phyloP scores from a whole-genome alignment of 2,888 invertebrate genomes.

The Philhelius pedissequus region DNA sequence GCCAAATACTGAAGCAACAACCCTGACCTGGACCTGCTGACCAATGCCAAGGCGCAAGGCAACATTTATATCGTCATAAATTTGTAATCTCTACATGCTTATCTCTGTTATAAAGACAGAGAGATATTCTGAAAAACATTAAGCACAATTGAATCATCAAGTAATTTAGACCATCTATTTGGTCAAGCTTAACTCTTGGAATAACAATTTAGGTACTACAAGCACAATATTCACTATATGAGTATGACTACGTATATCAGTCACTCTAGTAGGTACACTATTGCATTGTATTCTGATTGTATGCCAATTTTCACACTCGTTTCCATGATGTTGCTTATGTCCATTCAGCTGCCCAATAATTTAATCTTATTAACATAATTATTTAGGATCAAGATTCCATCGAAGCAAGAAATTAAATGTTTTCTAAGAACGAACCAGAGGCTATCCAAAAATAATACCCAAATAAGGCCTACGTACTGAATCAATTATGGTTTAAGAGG shows the following conservation, averaged over 20 bases:
- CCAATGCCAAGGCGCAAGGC: not conserved
- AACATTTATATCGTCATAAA: conserved; percentile 12
- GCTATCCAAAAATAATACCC: not conserved
- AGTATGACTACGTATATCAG: not conserved
- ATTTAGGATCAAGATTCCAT: conserved; percentile 42
- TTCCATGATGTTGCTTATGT: not conserved
- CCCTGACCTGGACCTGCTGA: conserved; percentile 40
- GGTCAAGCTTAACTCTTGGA: conserved; percentile 7
- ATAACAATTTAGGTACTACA: not conserved
- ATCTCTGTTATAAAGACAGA: not conserved
- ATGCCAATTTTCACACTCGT: conserved; percentile 24
- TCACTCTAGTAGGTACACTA: not conserved
- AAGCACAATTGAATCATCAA: conserved; percentile 31
- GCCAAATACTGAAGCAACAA: conserved; percentile 7
- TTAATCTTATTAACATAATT: conserved; percentile 58
- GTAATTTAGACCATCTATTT: conserved; percentile 32
- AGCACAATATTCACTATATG: not conserved
- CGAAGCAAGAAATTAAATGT: not conserved
- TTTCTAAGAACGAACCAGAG: not conserved
- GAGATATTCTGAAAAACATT: not conserved
- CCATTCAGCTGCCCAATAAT: conserved; percentile 41
- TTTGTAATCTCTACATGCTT: not conserved
- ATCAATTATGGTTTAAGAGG: conserved; percentile 16
- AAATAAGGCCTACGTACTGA: not conserved
- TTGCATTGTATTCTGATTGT: not conserved